phyloP scores from a whole-genome alignment of 1,140 invertebrate species.

The Philopotamus ludificatus region DNA sequence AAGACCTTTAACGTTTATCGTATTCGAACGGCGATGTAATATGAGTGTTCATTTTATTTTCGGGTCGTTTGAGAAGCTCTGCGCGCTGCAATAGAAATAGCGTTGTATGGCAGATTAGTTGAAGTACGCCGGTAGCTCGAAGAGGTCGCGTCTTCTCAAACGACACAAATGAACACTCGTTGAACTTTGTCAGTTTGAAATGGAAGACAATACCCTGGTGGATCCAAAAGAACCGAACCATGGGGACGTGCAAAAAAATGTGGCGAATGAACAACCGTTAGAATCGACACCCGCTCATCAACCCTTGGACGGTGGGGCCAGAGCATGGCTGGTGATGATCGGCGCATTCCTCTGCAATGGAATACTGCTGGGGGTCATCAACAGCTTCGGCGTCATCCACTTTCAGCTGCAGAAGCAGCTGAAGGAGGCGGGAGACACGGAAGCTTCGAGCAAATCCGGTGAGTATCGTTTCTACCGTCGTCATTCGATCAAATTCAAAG shows the following conservation, averaged over 20 bases:
- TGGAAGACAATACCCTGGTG: background rate
- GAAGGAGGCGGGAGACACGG: slow-evolving; percentile 59
- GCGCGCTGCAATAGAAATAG: background rate
- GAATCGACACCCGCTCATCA: slow-evolving; percentile 6
- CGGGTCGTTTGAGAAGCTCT: no score
- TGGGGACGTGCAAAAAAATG: background rate
- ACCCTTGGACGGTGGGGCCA: slow-evolving; percentile 75
- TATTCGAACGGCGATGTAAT: no score
- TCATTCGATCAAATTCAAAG: no score
- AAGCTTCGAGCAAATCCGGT: slow-evolving; percentile 76
- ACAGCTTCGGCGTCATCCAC: slow-evolving; percentile 84
- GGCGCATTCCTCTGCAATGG: slow-evolving; percentile 88
- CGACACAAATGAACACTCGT: background rate
- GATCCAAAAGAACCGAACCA: background rate
- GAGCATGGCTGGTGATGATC: slow-evolving; percentile 81
- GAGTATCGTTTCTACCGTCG: no score
- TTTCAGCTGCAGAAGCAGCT: slow-evolving; percentile 67
- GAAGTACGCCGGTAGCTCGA: background rate
- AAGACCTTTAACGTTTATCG: no score
- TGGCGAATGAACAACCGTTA: background rate
- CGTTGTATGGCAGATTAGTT: background rate
- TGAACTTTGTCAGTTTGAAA: background rate
- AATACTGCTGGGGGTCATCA: slow-evolving; percentile 87
- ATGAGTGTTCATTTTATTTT: no score
- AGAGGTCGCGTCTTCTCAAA: background rate